Conservation (phyloP, 2,888 invertebrate genomes). For the Hydropsyche betteni region DNA sequence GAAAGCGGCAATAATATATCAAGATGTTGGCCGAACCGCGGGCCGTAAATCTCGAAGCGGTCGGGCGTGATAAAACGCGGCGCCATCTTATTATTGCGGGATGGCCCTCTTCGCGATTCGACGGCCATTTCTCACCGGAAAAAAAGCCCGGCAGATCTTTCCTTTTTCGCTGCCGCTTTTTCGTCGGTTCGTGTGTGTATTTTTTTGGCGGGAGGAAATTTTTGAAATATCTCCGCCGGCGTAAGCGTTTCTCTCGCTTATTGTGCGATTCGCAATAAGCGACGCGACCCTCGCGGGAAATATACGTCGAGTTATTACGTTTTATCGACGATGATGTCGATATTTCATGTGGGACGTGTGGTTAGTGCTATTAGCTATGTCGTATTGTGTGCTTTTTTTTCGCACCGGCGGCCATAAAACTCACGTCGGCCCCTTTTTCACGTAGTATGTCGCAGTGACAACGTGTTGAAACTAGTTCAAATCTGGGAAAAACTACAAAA, state of each 20-base stretch:
- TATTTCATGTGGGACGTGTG: no score
- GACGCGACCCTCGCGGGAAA: constrained; percentile 16
- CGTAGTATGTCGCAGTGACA: no score
- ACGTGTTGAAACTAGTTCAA: no score
- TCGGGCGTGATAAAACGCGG: constrained; percentile 21
- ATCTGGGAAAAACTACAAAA: no score
- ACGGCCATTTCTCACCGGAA: constrained; percentile 10
- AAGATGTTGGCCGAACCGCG: constrained; percentile 24
- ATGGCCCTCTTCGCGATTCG: constrained; percentile 2
- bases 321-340: constrained; percentile 16
- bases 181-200: background rate
- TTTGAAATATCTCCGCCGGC: constrained; percentile 26
- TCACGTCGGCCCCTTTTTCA: no score
- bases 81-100: constrained; percentile 17
- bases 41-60: constrained; percentile 17
- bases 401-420: no score
- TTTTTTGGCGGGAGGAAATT: background rate
- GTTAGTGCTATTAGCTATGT: no score
- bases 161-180: background rate
- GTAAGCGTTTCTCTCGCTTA: constrained; percentile 17
- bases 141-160: no score
- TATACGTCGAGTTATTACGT: constrained; percentile 25
- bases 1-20: constrained; percentile 23
- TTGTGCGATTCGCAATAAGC: constrained; percentile 24
- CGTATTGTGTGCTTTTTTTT: no score